Evolutionary conservation across 2,113 vertebrate genomes (phyloP), one percentile per base, ranked within the genome.

Genomic region (Azemiops feae): DNA sequence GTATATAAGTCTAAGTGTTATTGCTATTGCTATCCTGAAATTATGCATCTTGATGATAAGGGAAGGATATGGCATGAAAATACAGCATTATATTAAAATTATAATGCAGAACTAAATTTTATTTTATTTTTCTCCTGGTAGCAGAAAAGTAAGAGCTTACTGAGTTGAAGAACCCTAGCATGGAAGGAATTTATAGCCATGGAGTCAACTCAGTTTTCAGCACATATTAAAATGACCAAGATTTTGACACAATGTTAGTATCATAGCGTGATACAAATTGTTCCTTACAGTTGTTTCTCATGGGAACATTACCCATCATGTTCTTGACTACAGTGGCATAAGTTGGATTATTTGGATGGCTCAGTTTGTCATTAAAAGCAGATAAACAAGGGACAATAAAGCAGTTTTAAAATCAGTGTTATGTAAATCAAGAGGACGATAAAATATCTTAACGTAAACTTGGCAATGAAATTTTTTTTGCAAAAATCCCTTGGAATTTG

Each of bases 401-500:
- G 87, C 34, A 30, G 34, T 89, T 39, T 58, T 34, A 34, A 86
- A 39, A 52, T 47, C 18, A 60, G 14, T 57, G 22, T 23, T 86
- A 10, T 52, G 22, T 45, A 90, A 90, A 93, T 45, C 34, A 89
- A 52, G 14, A 58, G 27, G 54, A 52, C 20, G 53, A 91, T 30
- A 53, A 22, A 30, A 69, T 54, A 43, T 43, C 39, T 74, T 64
- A 90, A 93, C 86, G 52, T 52, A 93, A 39, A 58, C 39, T 60
- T 86, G 45, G n/a, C 30, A 90, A 53, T 52, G 34, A 88, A 74
- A 23, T 30, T 57, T 74, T 50, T 74, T 52, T 25, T 85, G 25
- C n/a, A 53, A 94, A 93, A 90, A 45, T 57, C 52, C 60, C 20
- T 74, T 54, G 87, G n/a, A 89, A 87, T 20, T 88, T 74, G 53